Base-by-base conservation (phyloP, 2,888 invertebrate species). In the Herminia tarsipennalis region DNA sequence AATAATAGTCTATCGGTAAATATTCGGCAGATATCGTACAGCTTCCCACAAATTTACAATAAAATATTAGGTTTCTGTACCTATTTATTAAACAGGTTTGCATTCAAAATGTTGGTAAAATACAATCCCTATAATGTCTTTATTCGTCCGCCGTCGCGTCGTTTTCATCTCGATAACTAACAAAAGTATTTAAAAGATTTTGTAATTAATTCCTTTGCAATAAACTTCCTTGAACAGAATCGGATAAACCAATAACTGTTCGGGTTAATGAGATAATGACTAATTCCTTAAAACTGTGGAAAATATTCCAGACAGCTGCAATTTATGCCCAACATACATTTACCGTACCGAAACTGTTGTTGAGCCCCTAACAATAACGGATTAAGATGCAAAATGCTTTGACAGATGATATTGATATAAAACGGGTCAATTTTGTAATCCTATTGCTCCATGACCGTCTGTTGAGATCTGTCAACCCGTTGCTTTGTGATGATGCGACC, bases 391-490 rank as follows among this genome's bases (percentile, higher is more conserved):
- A 77, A 62, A 79, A 76, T 76, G 65, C 64, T 56, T 62, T 69
- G 71, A 65, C 62, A 71, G 70, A 65, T 65, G 56, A 61, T 70
- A 73, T 70, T 58, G 56, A 66, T 71, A 72, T 62, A 70, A 72
- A 77, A 78, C 73, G 68, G 69, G 71, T 74, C 71, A 80, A 78
- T 82, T 85, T 84, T 79, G 84, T 86, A 88, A 90, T 86, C 83
- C 85, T 81, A 85, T 89, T 83, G 77, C 72, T 70, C 66, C 74
- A 78, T 78, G 84, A 78, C 76, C 73, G 81, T 79, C 83, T 80
- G 81, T 81, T 70, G 78, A 82, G 83, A 87, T 84, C 88, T 91
- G 90, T 91, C 90, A 91, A 90, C 90, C 89, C 88, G 84, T 88
- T 88, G 86, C 87, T 91, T 91, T 90, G 90, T 89, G 83, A 78